Base-by-base conservation (phyloP, 2,113 vertebrate genomes). In the Heliornis fulica region DNA sequence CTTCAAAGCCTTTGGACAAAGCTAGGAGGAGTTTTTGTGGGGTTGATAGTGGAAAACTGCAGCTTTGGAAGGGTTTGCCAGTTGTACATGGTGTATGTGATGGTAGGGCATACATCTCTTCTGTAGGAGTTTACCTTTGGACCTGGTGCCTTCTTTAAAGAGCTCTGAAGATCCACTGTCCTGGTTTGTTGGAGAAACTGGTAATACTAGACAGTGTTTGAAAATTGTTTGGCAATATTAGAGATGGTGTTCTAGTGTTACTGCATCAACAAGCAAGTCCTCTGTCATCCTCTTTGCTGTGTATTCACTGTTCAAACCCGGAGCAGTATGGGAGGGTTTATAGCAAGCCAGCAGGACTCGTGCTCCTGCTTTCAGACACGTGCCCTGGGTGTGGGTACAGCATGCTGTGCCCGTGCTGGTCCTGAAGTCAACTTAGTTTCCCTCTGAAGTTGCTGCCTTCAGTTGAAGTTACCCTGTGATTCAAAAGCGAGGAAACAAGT, bases 81-180 rank as follows among this genome's bases (percentile, higher is more conserved):
- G 4, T 4, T 29, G 5, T 2, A 1, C 28, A 1, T 9, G 1
- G 45, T 15, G n/a, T 23, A 2, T 1, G 0, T 3, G 29, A 21
- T 3, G 10, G 40, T 10, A 16, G 40, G 11, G 8, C 43, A 6
- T 6, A 1, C 3, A 0, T 53, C 40, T 0, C n/a, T 5, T 10
- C 29, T 15, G 65, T 9, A 28, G 15, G 6, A 25, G 13, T 46
- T 56, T 4, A 5, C 34, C 31, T 85, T 45, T 11, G 50, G 40
- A 21, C 41, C 38, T 25, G 29, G 4, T 45, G 41, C 51, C 56
- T 15, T 17, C 63, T 59, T 22, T 34, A 25, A 7, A 20, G 29
- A 11, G 16, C 51, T 66, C 56, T 21, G 53, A 46, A 53, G 65
- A 48, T 14, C 1, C 19, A 7, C 0, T 2, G 9, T 13, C 38